Evolutionary conservation across 2,113 vertebrate genomes (phyloP).

Genomic region (Chamaetylas fuelleborni): DNA sequence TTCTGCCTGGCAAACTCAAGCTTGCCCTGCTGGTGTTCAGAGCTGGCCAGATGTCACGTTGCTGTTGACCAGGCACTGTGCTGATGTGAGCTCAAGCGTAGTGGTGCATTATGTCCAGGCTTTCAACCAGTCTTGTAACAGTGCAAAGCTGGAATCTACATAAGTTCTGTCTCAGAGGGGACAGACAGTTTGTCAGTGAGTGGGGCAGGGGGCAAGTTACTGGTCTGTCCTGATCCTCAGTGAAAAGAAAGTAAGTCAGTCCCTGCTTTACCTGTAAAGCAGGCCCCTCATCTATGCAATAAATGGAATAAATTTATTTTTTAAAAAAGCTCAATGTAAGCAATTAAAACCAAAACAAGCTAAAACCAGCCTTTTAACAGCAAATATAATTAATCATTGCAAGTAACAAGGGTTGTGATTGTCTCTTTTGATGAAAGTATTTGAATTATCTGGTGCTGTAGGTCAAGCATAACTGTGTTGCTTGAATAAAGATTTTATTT

Average conservation of each 20-base stretch:
- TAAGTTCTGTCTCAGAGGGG: not conserved
- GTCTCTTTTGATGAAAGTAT: not conserved
- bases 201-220: not conserved
- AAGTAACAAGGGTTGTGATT: not conserved
- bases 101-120: not conserved
- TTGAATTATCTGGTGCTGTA: not conserved
- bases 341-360: not conserved
- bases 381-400: not conserved
- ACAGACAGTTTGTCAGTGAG: not conserved
- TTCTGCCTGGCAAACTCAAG: not conserved
- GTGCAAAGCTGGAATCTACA: not conserved
- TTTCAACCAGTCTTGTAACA: not conserved
- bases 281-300: not conserved
- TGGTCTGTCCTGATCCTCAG: not conserved
- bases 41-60: not conserved
- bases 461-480: constrained; percentile 9
- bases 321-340: not conserved
- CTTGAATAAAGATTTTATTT: constrained; percentile 39
- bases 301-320: not conserved
- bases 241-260: not conserved
- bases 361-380: not conserved
- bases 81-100: not conserved
- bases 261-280: not conserved
- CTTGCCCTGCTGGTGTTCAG: not conserved
- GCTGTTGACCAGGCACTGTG: not conserved